phyloP scores from a whole-genome alignment of 2,888 invertebrate species.

The Drosophila helvetica region DNA sequence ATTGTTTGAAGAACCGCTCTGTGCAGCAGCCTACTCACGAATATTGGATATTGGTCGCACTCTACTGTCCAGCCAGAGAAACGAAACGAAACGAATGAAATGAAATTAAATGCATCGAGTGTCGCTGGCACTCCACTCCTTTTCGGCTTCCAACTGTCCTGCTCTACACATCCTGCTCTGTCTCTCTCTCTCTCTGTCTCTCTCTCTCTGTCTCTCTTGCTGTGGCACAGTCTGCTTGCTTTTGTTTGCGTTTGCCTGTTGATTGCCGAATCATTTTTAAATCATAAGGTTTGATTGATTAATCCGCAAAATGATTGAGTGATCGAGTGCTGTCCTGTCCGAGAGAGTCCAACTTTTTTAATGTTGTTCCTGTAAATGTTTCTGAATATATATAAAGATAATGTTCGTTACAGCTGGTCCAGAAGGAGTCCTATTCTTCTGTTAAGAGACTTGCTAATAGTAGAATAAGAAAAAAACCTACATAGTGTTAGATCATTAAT shows the following conservation, averaged over 20 bases:
- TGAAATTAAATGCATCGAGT: background rate
- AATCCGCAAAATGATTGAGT: background rate
- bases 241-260: background rate
- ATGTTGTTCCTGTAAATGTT: background rate
- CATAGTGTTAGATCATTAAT: too few relatives aligned
- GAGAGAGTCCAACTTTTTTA: background rate
- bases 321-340: background rate
- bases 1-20: slow-evolving; percentile 36
- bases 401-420: background rate
- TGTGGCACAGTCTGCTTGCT: background rate
- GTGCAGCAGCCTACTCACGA: slow-evolving; percentile 24
- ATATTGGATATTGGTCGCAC: slow-evolving; percentile 1
- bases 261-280: background rate
- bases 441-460: too few relatives aligned
- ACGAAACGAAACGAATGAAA: background rate
- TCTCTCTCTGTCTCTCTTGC: background rate
- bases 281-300: too few relatives aligned
- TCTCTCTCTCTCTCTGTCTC: background rate
- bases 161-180: background rate
- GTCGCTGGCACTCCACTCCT: background rate
- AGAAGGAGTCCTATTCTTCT: too few relatives aligned
- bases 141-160: background rate
- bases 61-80: background rate
- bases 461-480: too few relatives aligned
- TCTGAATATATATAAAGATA: background rate